A percentile compares a stretch with the other conserved stretches of the same genome.
Conservation (phyloP, 2,113 vertebrate species). For the Glaucomys volans region DNA sequence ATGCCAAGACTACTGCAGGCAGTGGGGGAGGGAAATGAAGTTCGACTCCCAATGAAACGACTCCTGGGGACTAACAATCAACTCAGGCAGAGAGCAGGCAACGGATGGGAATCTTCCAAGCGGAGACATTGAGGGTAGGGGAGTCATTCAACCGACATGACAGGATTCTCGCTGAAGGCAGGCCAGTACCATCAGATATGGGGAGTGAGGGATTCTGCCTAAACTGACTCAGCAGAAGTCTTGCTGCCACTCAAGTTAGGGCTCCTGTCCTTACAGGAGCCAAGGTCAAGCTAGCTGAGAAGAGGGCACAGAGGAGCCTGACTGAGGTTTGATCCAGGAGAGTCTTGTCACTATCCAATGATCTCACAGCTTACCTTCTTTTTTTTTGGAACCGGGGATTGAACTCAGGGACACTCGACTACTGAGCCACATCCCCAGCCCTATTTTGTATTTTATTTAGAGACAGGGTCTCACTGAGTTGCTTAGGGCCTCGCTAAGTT, state of each 20-base stretch:
- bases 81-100: too few species aligned
- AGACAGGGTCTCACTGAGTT: too few species aligned
- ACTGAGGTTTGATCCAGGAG: not conserved
- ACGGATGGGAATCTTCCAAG: not conserved
- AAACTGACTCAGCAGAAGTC: not conserved
- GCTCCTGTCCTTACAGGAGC: too few species aligned
- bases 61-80: not conserved
- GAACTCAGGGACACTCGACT: too few species aligned
- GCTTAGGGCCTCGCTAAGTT: too few species aligned
- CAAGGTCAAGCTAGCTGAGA: not conserved
- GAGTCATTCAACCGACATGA: not conserved
- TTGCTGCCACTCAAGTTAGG: not conserved
- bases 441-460: too few species aligned
- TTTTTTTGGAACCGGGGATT: too few species aligned
- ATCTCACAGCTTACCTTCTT: not conserved
- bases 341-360: not conserved
- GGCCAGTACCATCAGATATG: too few species aligned
- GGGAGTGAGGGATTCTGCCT: not conserved
- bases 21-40: not conserved
- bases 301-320: not conserved
- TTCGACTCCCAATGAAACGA: not conserved
- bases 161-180: not conserved
- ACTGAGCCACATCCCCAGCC: too few species aligned
- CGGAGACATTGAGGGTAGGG: not conserved
- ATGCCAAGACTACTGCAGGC: not conserved